A percentile compares a stretch with the other conserved stretches of the same genome.
These are phyloP conservation scores for Misgurnus mizolepis DNA, from an alignment of 2,113 vertebrate genomes.

Conservation along the genomic window DNA sequence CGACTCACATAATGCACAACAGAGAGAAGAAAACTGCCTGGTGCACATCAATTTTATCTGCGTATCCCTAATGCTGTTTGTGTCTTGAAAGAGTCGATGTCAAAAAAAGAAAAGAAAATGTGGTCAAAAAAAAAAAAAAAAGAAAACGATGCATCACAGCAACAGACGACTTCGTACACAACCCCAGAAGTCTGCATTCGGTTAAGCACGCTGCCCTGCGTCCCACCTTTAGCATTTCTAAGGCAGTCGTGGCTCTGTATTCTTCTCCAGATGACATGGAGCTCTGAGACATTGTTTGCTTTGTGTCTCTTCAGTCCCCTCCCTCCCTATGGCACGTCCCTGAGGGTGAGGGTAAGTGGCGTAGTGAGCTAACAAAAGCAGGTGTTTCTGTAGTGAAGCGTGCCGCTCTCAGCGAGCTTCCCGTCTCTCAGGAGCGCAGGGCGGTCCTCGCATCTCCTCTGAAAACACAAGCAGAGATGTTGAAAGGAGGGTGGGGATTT, in stretches of 20 bases:
- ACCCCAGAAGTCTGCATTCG: conserved; percentile 24
- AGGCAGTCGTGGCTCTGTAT: conserved; percentile 37
- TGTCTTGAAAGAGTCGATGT: conserved; percentile 8
- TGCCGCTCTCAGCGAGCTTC: conserved; percentile 42
- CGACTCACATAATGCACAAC: conserved; percentile 62
- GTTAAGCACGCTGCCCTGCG: conserved; percentile 46
- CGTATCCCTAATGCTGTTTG: conserved; percentile 40
- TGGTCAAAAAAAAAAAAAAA: conserved; percentile 14
- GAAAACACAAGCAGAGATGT: conserved; percentile 25
- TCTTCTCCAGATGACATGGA: conserved; percentile 53
- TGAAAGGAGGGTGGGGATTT: not conserved
- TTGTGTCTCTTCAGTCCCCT: conserved; percentile 33
- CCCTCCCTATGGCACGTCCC: conserved; percentile 31
- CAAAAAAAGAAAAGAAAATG: conserved; percentile 27
- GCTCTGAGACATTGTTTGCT: conserved; percentile 46
- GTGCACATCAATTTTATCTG: conserved; percentile 61
- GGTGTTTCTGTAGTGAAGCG: conserved; percentile 56
- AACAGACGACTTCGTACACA: not conserved
- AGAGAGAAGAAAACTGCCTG: conserved; percentile 16
- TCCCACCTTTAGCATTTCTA: conserved; percentile 14
- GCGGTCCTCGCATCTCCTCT: conserved; percentile 20
- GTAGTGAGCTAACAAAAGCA: conserved; percentile 55
- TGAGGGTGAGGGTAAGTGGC: conserved; percentile 52
- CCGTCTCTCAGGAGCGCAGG: conserved; percentile 28
- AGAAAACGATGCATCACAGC: conserved; percentile 1